Evolutionary conservation across 2,797 vertebrate genomes (phyloP).

Genomic region (Macropodus opercularis): DNA sequence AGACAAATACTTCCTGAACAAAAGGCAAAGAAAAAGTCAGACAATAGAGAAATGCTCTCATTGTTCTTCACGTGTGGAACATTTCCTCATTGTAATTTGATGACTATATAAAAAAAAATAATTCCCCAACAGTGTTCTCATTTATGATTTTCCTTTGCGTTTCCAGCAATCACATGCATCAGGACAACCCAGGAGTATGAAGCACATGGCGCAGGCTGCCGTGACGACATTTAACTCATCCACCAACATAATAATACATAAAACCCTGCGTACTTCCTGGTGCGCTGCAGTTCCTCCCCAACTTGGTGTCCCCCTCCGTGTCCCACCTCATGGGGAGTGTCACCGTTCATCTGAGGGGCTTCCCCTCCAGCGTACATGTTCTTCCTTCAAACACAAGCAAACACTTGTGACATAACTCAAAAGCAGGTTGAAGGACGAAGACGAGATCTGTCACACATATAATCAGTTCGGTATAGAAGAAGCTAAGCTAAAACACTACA

Average conservation of each 20-base stretch:
- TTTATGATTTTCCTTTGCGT: neutral
- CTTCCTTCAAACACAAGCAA: conserved; percentile 84
- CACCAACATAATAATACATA: neutral
- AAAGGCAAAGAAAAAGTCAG: neutral
- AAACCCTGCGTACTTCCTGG: conserved; percentile 83
- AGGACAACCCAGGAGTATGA: neutral
- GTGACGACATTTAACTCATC: no score
- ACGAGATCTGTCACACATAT: no score
- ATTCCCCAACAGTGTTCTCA: neutral
- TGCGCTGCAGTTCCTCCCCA: conserved; percentile 90
- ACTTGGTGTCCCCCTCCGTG: conserved; percentile 87
- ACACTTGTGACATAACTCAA: no score
- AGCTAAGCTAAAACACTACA: no score
- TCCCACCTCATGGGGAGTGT: conserved; percentile 85
- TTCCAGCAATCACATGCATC: neutral
- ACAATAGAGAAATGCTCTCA: neutral
- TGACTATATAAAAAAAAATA: neutral
- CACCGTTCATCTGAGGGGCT: conserved; percentile 92
- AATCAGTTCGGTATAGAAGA: no score
- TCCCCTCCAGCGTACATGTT: conserved; percentile 92
- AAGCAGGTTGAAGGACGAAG: no score
- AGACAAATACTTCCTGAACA: no score
- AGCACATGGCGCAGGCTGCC: no score
- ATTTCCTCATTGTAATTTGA: conserved; percentile 15
- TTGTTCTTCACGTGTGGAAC: neutral